Evolutionary conservation across 1,140 invertebrate genomes (phyloP), one percentile per base, ranked within the genome.

Genomic region (Triops cancriformis): DNA sequence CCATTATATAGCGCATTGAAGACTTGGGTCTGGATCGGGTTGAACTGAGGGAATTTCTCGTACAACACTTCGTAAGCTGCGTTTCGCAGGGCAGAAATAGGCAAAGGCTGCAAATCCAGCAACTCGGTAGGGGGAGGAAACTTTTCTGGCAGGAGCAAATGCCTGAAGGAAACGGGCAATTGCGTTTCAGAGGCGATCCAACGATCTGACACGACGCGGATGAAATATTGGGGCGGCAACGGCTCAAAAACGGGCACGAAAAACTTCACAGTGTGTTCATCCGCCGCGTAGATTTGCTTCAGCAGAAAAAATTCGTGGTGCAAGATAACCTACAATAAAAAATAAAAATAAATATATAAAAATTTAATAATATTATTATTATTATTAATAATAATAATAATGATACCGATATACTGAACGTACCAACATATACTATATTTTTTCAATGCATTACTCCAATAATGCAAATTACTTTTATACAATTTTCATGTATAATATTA

Each of bases 1-100:
- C 92, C 95, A 86, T 99, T 99, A 85, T 99, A 99, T 0, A 99
- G 91, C 0, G 97, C 94, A 84, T 99, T 99, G 84, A 99, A 99
- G 5, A 99, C 97, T 88, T 99, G 98, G 0, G 98, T 99, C 84
- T 99, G 98, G 80, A 99, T 98, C 0, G 98, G 96, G 87, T 99
- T 99, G 84, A 99, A 99, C 84, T 97, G 94, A 14, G 91, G 91
- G 82, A 98, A 96, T 79, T 91, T 91, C 7, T 95, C 90, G 82
- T 99, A 99, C 6, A 99, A 85, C 6, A 87, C 85, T 84, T 99
- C 96, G 84, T 93, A 98, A 73, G 90, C 88, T 0, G 90, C 85
- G 84, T 98, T 98, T 79, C 95, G 82, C 10, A 95, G 82, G 10
- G 93, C 94, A 0, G 93, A 93, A 42, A 92, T 92, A 0, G 97